Conservation (phyloP, 2,888 invertebrate genomes). For the Eupithecia subfuscata region DNA sequence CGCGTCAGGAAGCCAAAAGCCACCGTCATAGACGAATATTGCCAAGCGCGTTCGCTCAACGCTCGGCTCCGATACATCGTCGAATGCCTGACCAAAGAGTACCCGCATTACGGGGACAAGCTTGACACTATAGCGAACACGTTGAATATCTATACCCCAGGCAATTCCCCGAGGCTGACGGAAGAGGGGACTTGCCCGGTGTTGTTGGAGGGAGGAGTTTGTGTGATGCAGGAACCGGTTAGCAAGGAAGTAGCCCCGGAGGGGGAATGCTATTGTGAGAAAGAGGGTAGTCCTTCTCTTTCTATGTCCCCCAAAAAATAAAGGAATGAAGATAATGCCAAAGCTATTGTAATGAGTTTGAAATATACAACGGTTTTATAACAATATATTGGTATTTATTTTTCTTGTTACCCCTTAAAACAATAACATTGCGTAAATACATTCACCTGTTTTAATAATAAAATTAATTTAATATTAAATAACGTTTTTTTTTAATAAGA, state of each 20-base stretch:
- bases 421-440: neutral
- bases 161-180: conserved; percentile 58
- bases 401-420: conserved; percentile 10
- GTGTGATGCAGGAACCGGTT: conserved; percentile 28
- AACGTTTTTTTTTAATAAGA: neutral
- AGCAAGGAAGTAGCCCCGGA: neutral
- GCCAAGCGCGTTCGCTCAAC: conserved; percentile 84
- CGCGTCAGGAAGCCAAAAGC: conserved; percentile 73
- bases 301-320: neutral
- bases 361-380: conserved; percentile 20
- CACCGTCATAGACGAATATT: conserved; percentile 81
- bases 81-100: conserved; percentile 84
- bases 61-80: conserved; percentile 84
- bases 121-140: conserved; percentile 76
- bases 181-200: conserved; percentile 45
- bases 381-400: conserved; percentile 26
- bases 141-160: conserved; percentile 71
- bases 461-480: neutral
- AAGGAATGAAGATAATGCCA: neutral
- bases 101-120: conserved; percentile 82
- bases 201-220: conserved; percentile 48
- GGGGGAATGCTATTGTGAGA: neutral
- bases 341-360: neutral
- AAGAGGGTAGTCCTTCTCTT: neutral
- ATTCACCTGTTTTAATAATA: neutral